A percentile compares a stretch with the other conserved stretches of the same genome.
Evolutionary conservation across 2,113 vertebrate species (phyloP).

Genomic region (Corythaixoides concolor): DNA sequence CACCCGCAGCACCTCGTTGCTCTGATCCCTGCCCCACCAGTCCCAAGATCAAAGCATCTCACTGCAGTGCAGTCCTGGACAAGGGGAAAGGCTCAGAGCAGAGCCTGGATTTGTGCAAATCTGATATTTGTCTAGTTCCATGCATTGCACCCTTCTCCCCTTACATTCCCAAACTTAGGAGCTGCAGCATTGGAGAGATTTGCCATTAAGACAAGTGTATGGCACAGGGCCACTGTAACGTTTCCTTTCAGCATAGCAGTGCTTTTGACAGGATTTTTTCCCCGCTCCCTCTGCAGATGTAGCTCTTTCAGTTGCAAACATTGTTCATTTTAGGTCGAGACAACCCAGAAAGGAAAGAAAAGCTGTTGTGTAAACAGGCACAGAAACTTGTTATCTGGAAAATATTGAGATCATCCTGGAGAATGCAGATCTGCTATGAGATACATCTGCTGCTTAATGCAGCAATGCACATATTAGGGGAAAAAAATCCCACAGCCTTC

Average conservation of each 20-base stretch:
- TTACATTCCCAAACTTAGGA: neutral
- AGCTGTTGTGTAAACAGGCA: neutral
- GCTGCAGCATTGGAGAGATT: neutral
- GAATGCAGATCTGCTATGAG: neutral
- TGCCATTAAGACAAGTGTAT: neutral
- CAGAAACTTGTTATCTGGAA: neutral
- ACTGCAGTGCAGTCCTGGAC: neutral
- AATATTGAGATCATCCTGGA: neutral
- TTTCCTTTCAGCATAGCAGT: neutral
- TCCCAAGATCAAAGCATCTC: neutral
- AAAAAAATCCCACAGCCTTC: neutral
- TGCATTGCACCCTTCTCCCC: neutral
- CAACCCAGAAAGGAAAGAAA: neutral
- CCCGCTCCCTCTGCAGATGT: rapidly evolving
- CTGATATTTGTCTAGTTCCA: neutral
- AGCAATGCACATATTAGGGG: neutral
- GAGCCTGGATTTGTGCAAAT: neutral
- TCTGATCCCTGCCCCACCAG: rapidly evolving
- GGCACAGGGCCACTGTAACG: neutral
- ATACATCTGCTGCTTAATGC: neutral
- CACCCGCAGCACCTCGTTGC: neutral
- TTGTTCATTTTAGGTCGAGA: neutral
- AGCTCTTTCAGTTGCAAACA: neutral
- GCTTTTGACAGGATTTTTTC: neutral
- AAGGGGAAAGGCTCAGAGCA: neutral